Conservation (phyloP, 1,140 invertebrate genomes). For the Lepidurus arcticus region DNA sequence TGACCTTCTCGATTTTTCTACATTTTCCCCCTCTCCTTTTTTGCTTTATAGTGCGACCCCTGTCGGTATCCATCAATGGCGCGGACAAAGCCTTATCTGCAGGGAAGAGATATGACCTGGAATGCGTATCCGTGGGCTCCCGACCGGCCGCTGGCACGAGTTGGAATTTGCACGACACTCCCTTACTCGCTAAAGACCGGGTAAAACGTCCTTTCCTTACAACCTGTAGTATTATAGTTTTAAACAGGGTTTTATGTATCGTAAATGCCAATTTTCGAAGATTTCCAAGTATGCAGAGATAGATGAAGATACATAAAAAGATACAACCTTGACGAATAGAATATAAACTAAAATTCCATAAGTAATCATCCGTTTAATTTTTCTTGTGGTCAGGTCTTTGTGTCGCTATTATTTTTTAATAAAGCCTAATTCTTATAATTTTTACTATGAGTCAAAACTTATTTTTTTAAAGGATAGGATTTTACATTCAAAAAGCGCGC, state of each 20-base stretch:
- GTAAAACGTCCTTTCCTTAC: background rate
- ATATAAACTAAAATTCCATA: no score
- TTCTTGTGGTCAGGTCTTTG: no score
- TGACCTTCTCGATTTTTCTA: background rate
- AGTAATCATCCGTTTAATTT: no score
- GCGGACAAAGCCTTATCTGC: conserved; percentile 58
- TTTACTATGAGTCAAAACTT: no score
- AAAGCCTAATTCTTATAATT: no score
- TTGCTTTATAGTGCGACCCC: conserved; percentile 63
- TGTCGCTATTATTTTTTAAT: no score
- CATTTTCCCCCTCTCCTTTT: conserved; percentile 26
- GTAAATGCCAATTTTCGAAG: background rate
- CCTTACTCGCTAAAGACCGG: conserved; percentile 25
- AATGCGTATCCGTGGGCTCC: conserved; percentile 69
- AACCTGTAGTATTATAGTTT: background rate
- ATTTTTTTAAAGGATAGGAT: no score
- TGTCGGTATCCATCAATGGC: conserved; percentile 67
- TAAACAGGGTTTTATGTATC: background rate
- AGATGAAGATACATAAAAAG: no score
- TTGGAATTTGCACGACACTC: conserved; percentile 49
- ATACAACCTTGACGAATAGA: no score
- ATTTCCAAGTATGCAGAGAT: no score
- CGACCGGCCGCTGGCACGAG: conserved; percentile 68
- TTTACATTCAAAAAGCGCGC: no score
- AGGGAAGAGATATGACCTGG: conserved; percentile 56